Base-by-base conservation (phyloP, 2,888 invertebrate genomes). In the Pyrochroa serraticornis region DNA sequence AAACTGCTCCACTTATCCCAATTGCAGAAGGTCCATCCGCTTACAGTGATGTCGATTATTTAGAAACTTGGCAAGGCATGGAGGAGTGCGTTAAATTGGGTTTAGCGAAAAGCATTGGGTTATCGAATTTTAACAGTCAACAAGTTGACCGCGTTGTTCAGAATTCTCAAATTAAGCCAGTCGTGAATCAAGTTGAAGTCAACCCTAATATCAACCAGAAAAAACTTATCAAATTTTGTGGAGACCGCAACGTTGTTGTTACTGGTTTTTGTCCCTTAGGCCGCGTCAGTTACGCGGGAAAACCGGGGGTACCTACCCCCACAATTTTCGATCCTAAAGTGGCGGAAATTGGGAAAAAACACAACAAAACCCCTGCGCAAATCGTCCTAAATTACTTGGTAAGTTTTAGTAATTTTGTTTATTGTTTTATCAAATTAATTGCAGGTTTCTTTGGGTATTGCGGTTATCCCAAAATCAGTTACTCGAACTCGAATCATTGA, bases 391-490 rank as follows among this genome's bases (percentile, higher is more conserved):
- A 87, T 74, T 89, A 86, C 77, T 76, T 89, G 81, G 89, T 88
- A 74, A 79, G 31, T 22, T 12, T 12, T 3, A 10, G 9, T 6
- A 52, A 42, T 51, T 36, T 7, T 35, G 32, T 54, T 38, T 36
- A 31, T 36, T 30, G 9, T 32, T 47, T 12, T 38, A 55, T 47
- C 39, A 22, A 39, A 12, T 39, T 7, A 22, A 22, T 22, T 32
- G 0, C 45, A 73, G 73, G 50, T 74, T 8, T 64, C 65, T 39
- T 62, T 75, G 49, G 76, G 78, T 3, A 71, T 78, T 43, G 54
- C 67, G 30, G 90, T 91, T 10, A 91, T 94, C 62, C 93, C 94
- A 0, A 95, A 94, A 76, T 92, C 92, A 0, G 90, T 92, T 9
- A 92, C 84, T 0, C 87, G 87, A 67, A 79, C 84, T 0, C 83